Evolutionary conservation across 2,797 vertebrate species (phyloP).

Genomic region (Hyperoplus lanceolatus): DNA sequence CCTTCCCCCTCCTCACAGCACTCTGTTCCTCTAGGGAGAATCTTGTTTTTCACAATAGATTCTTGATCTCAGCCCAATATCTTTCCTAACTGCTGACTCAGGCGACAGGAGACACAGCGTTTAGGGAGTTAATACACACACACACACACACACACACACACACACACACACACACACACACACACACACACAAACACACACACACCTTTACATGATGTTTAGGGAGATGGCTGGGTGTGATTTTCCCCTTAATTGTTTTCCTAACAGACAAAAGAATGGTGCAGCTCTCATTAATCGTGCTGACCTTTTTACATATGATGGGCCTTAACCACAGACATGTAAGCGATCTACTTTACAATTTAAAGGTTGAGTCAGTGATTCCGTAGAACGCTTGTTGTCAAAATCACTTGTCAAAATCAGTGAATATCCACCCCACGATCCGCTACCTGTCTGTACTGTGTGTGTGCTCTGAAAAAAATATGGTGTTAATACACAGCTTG

Average conservation of each 20-base stretch:
- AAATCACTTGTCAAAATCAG: no score
- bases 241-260: slow-evolving; percentile 76
- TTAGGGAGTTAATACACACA: slow-evolving; percentile 34
- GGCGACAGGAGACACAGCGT: slow-evolving; percentile 51
- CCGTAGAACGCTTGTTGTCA: no score
- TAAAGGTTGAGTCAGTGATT: no score
- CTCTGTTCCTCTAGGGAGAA: slow-evolving; percentile 50
- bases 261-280: slow-evolving; percentile 62
- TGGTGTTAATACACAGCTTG: no score
- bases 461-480: no score
- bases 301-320: slow-evolving; percentile 45
- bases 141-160: no score
- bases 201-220: no score
- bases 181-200: no score
- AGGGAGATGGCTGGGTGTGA: slow-evolving; percentile 30
- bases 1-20: slow-evolving; percentile 1
- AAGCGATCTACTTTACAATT: no score
- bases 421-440: no score
- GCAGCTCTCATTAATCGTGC: slow-evolving; percentile 44
- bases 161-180: no score
- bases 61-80: slow-evolving; percentile 18
- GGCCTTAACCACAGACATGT: background rate
- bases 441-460: no score
- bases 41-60: slow-evolving; percentile 45
- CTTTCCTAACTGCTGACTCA: slow-evolving; percentile 68